Conservation (phyloP, 2,113 vertebrate genomes). For the Solea senegalensis region DNA sequence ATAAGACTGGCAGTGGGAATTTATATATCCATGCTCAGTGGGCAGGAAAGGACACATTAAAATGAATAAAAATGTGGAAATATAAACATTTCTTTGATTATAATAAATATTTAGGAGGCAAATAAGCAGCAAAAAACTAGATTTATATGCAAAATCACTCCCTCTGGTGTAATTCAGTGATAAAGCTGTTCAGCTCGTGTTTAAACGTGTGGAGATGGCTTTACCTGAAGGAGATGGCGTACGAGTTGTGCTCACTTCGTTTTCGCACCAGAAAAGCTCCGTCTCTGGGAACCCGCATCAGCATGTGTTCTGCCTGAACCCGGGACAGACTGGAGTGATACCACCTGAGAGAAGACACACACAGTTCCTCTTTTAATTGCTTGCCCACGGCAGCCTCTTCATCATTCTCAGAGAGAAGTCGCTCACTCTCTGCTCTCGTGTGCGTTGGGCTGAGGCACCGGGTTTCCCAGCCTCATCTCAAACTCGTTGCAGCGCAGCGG, state of each 20-base stretch:
- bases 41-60: no score
- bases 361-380: no score
- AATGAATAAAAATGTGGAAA: no score
- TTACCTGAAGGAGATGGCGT: slow-evolving; percentile 89
- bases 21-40: no score
- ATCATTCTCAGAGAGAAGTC: not conserved
- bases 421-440: slow-evolving; percentile 89
- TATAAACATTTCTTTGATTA: no score
- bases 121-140: no score
- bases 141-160: no score
- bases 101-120: no score
- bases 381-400: not conserved
- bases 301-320: slow-evolving; percentile 88
- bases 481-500: slow-evolving; percentile 90
- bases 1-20: no score
- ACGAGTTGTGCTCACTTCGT: slow-evolving; percentile 85
- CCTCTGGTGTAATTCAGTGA: no score
- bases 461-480: slow-evolving; percentile 87
- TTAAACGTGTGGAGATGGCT: not conserved
- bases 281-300: slow-evolving; percentile 87
- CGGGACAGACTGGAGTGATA: slow-evolving; percentile 86
- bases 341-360: slow-evolving; percentile 77
- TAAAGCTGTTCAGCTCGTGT: no score
- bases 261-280: slow-evolving; percentile 89
- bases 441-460: slow-evolving; percentile 88